Evolutionary conservation across 2,888 invertebrate species (phyloP).

Genomic region (Idaea dimidiata): DNA sequence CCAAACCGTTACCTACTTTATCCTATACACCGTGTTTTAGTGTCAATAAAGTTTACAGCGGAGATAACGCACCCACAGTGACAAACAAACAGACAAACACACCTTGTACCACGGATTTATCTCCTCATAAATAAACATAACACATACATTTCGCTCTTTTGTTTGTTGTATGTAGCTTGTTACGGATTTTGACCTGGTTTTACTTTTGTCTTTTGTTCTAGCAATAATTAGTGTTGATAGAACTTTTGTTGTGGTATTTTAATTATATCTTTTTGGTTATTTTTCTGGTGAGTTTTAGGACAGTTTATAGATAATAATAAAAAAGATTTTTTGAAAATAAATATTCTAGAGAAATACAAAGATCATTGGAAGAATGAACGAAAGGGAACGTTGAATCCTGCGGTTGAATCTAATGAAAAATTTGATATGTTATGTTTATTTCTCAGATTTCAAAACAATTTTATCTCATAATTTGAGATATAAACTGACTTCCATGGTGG

Average conservation of each 20-base stretch:
- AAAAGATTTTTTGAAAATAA: no score
- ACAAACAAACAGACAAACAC: slow-evolving; percentile 20
- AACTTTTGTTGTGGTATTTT: neutral
- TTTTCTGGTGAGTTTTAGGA: no score
- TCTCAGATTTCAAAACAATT: no score
- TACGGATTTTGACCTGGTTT: neutral
- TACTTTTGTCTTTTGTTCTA: neutral
- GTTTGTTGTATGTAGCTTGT: neutral
- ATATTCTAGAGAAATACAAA: no score
- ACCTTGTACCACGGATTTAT: slow-evolving; percentile 31
- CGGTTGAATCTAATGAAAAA: no score
- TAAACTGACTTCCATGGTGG: no score
- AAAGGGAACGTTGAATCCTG: no score
- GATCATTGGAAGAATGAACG: no score
- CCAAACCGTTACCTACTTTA: neutral
- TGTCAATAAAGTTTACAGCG: neutral
- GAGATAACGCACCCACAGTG: slow-evolving; percentile 4
- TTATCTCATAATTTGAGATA: no score
- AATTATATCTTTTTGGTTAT: slow-evolving; percentile 7
- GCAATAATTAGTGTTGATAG: neutral
- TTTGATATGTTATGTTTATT: no score
- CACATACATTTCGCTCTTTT: neutral
- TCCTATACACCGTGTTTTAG: neutral
- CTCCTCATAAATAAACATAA: slow-evolving; percentile 21
- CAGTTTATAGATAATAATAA: no score